Evolutionary conservation across 1,140 invertebrate species (phyloP), one percentile per base, ranked within the genome.

Genomic region (Rhynchophorus ferrugineus): DNA sequence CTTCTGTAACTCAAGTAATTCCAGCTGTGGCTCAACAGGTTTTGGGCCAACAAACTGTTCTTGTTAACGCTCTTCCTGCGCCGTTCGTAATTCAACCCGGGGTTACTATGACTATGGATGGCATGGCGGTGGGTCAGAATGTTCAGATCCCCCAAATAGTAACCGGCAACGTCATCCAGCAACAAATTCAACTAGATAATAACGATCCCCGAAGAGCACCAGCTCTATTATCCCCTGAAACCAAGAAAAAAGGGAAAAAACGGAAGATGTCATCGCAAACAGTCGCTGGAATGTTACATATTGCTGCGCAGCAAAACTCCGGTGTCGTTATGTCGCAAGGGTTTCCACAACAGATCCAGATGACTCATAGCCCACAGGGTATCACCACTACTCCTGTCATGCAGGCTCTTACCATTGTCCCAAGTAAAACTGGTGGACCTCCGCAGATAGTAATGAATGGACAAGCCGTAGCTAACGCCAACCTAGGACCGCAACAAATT

Each of bases 61-160:
- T 93, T 7, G 83, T 91, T 1, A 91, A 91, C 61, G 83, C 87
- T 0, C 73, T 91, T 54, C 84, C 84, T 54, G 78, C 84, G 14
- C 86, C 87, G 0, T 85, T 89, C 41, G 78, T 89, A 6, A 79
- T 91, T 39, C 87, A 87, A 69, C 84, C 83, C 3, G 78, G 85
- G 2, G 80, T 85, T 16, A 71, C 74, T 38, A 79, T 84, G 71
- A 74, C 79, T 3, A 74, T 83, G 5, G 81, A 87, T 70, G 80
- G 82, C 51, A 65, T 81, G 73, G 74, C 57, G 9, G 78, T 83
- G n/a, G 74, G 79, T 50, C 81, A 82, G 54, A 82, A 82, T 53
- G 71, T 79, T 34, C 80, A 82, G 39, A 69, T 83, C 61, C 81
- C 81, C 2, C 82, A 83, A 63, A 74, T 84, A 6, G 77, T 82